These are phyloP conservation scores for Centropyge bicolor DNA, from an alignment of 2,797 vertebrate species.

Conservation along the genomic window DNA sequence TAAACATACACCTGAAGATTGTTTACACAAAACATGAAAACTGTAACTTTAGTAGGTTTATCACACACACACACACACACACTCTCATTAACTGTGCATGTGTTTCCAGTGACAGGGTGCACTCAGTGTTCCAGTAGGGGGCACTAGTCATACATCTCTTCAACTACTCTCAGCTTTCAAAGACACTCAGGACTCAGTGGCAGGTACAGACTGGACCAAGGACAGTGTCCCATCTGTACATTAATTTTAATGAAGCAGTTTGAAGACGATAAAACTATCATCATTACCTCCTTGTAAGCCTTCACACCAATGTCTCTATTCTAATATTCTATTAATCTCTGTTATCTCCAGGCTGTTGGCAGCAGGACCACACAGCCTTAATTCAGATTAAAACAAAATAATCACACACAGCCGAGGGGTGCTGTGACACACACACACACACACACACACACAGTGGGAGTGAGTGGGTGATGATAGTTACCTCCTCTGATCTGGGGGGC, in stretches of 20 bases:
- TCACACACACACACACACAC: neutral
- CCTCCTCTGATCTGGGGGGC: conserved; percentile 94
- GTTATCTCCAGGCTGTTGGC: conserved; percentile 27
- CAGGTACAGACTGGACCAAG: conserved; percentile 10
- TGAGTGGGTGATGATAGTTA: conserved; percentile 45
- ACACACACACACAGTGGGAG: conserved; percentile 9
- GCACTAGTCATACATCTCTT: conserved; percentile 31
- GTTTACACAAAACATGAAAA: neutral
- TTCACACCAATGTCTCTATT: conserved; percentile 44
- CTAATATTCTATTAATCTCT: conserved; percentile 45
- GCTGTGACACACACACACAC: neutral
- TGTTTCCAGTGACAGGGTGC: neutral
- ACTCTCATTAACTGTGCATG: neutral
- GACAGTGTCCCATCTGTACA: conserved; percentile 17
- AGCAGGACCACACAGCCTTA: conserved; percentile 30
- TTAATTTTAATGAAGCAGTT: conserved; percentile 44
- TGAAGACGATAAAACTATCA: conserved; percentile 25
- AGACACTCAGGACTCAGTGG: neutral
- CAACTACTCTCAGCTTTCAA: neutral
- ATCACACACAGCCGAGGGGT: conserved; percentile 7
- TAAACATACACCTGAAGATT: neutral
- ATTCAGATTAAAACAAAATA: conserved; percentile 28
- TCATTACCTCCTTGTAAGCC: conserved; percentile 39
- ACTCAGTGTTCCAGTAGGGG: conserved; percentile 47
- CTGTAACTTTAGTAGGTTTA: neutral